Conservation (phyloP, 92 coral and sea anemone genomes). For the Siderastrea radians region DNA sequence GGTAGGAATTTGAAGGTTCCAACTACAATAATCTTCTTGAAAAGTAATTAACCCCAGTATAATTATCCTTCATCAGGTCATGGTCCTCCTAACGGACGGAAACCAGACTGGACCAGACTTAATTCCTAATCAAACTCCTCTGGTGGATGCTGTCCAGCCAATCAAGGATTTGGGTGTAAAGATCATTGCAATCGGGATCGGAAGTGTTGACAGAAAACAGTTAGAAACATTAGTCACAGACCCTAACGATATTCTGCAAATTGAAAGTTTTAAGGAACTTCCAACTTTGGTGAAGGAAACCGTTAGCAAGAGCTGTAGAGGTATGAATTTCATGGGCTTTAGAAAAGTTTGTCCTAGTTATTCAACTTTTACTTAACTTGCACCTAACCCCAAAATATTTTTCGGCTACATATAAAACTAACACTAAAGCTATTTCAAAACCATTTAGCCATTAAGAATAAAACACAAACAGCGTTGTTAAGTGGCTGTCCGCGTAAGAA, state of each 20-base stretch:
- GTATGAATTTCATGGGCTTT: conserved; percentile 22
- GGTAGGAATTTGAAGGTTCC: no score
- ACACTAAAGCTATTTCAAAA: no score
- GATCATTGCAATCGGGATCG: conserved; percentile 84
- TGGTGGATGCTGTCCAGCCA: conserved; percentile 75
- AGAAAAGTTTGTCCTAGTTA: not conserved
- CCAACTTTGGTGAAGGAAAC: conserved; percentile 63
- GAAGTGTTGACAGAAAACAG: conserved; percentile 84
- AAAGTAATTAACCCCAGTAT: no score
- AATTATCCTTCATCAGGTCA: conserved; percentile 49
- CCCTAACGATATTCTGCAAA: conserved; percentile 65
- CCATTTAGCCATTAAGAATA: no score
- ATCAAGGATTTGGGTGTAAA: conserved; percentile 64
- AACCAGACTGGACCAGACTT: conserved; percentile 85
- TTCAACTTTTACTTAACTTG: no score
- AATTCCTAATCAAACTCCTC: conserved; percentile 49
- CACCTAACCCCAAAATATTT: no score
- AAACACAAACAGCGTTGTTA: no score
- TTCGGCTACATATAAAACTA: no score
- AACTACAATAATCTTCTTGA: no score
- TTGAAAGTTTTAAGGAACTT: conserved; percentile 69
- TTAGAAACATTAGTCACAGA: conserved; percentile 60
- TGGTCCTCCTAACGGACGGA: conserved; percentile 88
- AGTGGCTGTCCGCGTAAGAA: no score
- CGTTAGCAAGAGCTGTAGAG: conserved; percentile 83